Evolutionary conservation across 2,113 vertebrate species (phyloP).

Genomic region (Anguilla japonica): DNA sequence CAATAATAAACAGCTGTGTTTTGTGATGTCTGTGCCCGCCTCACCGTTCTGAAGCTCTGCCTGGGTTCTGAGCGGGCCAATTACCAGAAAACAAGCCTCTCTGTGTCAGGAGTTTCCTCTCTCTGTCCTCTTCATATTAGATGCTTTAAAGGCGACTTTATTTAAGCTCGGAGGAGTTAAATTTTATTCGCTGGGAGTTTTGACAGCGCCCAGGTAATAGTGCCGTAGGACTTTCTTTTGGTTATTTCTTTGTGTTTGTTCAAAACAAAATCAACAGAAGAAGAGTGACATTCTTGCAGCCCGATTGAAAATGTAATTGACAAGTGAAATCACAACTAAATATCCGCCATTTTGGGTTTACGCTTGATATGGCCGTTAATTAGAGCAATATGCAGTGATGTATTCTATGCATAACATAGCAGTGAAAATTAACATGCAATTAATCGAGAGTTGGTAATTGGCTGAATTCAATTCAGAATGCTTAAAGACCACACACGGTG

Average conservation of each 20-base stretch:
- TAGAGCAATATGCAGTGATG: not conserved
- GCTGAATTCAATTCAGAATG: not conserved
- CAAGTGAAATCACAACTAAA: not conserved
- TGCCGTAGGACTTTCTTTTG: slow-evolving; percentile 64
- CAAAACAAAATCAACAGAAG: slow-evolving; percentile 40
- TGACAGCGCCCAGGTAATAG: slow-evolving; percentile 74
- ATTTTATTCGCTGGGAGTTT: slow-evolving; percentile 39
- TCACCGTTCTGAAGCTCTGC: slow-evolving; percentile 6
- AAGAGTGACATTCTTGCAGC: not conserved
- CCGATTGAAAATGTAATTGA: not conserved
- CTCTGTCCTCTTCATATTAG: slow-evolving; percentile 48
- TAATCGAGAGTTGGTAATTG: not conserved
- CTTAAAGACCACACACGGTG: not conserved
- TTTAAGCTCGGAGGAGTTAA: slow-evolving; percentile 50
- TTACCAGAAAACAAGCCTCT: slow-evolving; percentile 71
- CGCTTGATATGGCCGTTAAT: not conserved
- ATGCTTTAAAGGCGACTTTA: slow-evolving; percentile 60
- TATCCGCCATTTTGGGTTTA: slow-evolving; percentile 1
- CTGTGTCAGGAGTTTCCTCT: slow-evolving; percentile 63
- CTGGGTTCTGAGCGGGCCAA: slow-evolving; percentile 73
- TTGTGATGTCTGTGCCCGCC: slow-evolving; percentile 23
- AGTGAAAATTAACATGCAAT: not conserved
- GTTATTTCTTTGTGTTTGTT: slow-evolving; percentile 69
- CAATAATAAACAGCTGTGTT: slow-evolving; percentile 19
- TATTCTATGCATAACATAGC: not conserved